Conservation (phyloP, 2,888 invertebrate species). For the Platerodrilus igneus region DNA sequence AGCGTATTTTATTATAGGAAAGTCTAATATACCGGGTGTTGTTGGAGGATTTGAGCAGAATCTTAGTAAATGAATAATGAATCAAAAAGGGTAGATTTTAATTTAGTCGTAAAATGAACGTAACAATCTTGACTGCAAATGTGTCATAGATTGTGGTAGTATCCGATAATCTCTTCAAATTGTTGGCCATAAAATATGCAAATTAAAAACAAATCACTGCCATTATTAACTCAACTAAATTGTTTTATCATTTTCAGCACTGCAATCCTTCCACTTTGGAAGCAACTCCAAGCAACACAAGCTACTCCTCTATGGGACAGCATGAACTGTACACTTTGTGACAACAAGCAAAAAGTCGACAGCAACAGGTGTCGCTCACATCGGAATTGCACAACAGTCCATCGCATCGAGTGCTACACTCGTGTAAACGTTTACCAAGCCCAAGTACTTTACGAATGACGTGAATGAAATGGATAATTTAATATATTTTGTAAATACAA, state of each 20-base stretch:
- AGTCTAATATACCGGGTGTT: too few species aligned
- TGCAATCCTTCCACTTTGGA: slow-evolving; percentile 35
- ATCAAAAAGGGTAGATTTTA: too few species aligned
- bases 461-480: slow-evolving; percentile 23
- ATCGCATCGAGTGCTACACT: slow-evolving; percentile 38
- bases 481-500: background rate
- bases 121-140: too few species aligned
- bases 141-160: too few species aligned
- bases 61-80: too few species aligned
- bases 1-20: too few species aligned
- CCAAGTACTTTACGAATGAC: slow-evolving; percentile 42
- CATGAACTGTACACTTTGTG: slow-evolving; percentile 67
- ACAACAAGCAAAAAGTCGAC: slow-evolving; percentile 55
- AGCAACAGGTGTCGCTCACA: slow-evolving; percentile 27
- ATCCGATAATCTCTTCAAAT: too few species aligned
- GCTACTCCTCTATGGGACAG: slow-evolving; percentile 60
- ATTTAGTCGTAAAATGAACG: too few species aligned
- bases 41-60: too few species aligned
- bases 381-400: slow-evolving; percentile 38
- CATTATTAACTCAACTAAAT: background rate
- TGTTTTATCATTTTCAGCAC: slow-evolving; percentile 14
- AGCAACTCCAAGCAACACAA: slow-evolving; percentile 45
- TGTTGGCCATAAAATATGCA: too few species aligned
- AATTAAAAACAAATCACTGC: background rate
- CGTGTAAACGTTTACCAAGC: slow-evolving; percentile 42